These are phyloP conservation scores for Meteorus cinctellus DNA, from an alignment of 2,888 invertebrate genomes.

Conservation along the genomic window DNA sequence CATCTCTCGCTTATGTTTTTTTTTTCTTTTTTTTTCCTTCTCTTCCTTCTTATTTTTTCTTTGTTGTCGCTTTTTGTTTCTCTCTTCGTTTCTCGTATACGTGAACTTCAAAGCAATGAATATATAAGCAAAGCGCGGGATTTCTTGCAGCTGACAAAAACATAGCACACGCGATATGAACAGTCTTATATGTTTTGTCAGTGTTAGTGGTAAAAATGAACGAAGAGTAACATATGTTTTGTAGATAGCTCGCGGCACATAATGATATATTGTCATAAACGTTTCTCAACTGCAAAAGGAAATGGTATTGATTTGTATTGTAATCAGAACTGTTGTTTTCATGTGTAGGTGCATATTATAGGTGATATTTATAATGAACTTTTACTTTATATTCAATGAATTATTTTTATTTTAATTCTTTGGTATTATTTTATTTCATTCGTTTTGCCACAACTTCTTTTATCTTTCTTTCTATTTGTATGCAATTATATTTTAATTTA, in stretches of 20 bases:
- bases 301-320: conserved; percentile 1
- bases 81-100: no score
- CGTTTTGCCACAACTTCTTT: no score
- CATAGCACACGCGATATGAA: conserved; percentile 43
- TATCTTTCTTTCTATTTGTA: no score
- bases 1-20: background rate
- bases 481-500: no score
- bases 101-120: conserved; percentile 18
- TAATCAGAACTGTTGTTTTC: background rate
- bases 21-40: conserved; percentile 7
- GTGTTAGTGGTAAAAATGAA: background rate
- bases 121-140: conserved; percentile 44
- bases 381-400: no score
- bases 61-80: conserved; percentile 15
- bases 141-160: conserved; percentile 47
- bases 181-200: conserved; percentile 53
- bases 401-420: background rate
- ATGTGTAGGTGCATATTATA: no score
- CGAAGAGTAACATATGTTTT: background rate
- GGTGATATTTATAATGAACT: no score
- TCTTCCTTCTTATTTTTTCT: conserved; percentile 7
- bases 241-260: background rate
- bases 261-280: background rate
- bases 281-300: background rate
- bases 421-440: background rate